Percentiles rank a stretch among this genome's conserved stretches.
Conservation (phyloP, 2,888 invertebrate genomes). For the Latheticus oryzae region DNA sequence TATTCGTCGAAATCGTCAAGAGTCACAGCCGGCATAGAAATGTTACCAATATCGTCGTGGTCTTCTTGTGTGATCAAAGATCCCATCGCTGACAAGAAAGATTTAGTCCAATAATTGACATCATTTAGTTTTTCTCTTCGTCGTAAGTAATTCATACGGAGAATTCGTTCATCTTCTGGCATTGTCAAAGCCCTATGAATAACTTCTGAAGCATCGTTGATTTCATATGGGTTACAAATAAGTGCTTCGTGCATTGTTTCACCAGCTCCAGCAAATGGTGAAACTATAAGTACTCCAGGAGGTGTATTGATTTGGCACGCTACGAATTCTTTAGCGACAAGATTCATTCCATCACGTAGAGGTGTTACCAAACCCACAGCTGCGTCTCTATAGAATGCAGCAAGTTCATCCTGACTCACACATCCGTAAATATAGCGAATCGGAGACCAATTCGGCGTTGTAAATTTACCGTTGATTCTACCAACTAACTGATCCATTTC, state of each 20-base stretch:
- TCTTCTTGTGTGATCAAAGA: slow-evolving; percentile 78
- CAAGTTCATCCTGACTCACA: slow-evolving; percentile 86
- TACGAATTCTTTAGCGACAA: slow-evolving; percentile 93
- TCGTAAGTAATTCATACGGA: slow-evolving; percentile 87
- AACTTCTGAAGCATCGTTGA: slow-evolving; percentile 88
- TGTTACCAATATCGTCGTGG: slow-evolving; percentile 84
- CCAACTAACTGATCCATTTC: slow-evolving; percentile 92
- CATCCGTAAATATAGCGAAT: slow-evolving; percentile 89
- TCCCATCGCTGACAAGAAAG: slow-evolving; percentile 89
- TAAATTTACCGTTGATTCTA: slow-evolving; percentile 88
- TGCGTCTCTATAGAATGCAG: slow-evolving; percentile 87
- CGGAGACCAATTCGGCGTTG: slow-evolving; percentile 93
- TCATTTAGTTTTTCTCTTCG: slow-evolving; percentile 85
- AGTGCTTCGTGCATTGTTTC: slow-evolving; percentile 95
- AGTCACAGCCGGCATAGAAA: slow-evolving; percentile 90
- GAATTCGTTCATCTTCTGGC: slow-evolving; percentile 88
- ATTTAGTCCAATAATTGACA: slow-evolving; percentile 90
- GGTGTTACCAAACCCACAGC: slow-evolving; percentile 91
- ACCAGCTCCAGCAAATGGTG: slow-evolving; percentile 92
- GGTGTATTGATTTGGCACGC: slow-evolving; percentile 90
- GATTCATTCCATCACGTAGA: slow-evolving; percentile 89
- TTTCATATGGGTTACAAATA: slow-evolving; percentile 89
- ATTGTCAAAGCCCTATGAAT: slow-evolving; percentile 89
- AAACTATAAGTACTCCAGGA: slow-evolving; percentile 86
- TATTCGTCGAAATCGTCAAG: slow-evolving; percentile 92